Evolutionary conservation across 2,888 invertebrate genomes (phyloP), one percentile per base, ranked within the genome.

Genomic region (Nasonia oneida): DNA sequence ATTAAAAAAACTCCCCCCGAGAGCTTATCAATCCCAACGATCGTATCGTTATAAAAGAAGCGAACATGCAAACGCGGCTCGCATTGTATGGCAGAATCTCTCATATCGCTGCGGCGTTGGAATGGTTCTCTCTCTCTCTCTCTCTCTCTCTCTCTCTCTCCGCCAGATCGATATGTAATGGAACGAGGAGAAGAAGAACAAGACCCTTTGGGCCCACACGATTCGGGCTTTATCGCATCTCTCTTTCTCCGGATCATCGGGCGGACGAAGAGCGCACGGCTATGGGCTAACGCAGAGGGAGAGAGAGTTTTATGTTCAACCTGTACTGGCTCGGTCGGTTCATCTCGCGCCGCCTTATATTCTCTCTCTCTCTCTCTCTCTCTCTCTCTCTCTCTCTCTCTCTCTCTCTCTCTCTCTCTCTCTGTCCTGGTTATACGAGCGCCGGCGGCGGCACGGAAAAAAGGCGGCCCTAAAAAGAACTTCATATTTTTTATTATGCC

Each of bases 401-500:
- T 37, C 37, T 37, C 4, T 37, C 37, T 37, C 4, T 37, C 37
- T 37, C 37, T 89, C 88, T 88, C 37, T 37, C 4, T 37, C 37
- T 37, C 37, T 89, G 88, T 88, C 89, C n/a, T 42, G 39, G 71
- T 71, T 71, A 71, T 90, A 89, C 89, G 87, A 89, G 88, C 91
- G 90, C 90, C 90, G 92, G 91, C 91, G 91, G 92, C 93, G 92
- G 92, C 92, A 92, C 90, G 90, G 92, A 92, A 93, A 93, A 93
- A 93, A 93, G 93, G 93, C 92, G 93, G 93, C 92, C 93, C 93
- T 93, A 93, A 93, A 75, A 93, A 93, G 93, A 93, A 93, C 92
- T 93, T 93, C 91, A 93, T 93, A 93, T 93, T 93, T 93, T 93
- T 93, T 93, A 93, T 93, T 93, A 93, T 93, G 90, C 92, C 91